Evolutionary conservation across 2,888 invertebrate genomes (phyloP).

Genomic region (Allophyes oxyacanthae): DNA sequence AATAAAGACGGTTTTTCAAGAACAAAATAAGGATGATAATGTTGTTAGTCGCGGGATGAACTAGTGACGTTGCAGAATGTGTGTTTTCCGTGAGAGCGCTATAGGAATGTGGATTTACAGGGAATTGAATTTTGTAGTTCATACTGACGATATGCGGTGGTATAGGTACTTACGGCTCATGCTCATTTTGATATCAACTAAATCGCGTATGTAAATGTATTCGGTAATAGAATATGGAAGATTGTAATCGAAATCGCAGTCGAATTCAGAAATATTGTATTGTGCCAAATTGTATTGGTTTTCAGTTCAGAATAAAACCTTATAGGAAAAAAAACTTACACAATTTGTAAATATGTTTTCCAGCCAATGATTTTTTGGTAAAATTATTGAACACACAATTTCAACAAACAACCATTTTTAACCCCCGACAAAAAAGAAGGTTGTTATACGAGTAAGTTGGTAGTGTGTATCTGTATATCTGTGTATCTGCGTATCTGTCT

Average conservation of each 20-base stretch:
- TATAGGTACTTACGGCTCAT: neutral
- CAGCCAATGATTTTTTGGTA: no score
- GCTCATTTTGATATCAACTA: constrained; percentile 8
- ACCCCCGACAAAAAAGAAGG: no score
- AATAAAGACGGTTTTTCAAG: constrained; percentile 47
- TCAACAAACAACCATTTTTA: no score
- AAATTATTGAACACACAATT: no score
- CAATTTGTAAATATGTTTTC: no score
- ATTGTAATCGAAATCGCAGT: neutral
- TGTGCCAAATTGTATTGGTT: neutral
- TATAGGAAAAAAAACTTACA: no score
- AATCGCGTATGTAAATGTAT: constrained; percentile 15
- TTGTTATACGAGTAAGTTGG: no score
- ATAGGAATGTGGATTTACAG: constrained; percentile 55
- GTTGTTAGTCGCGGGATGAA: constrained; percentile 40
- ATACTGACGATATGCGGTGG: constrained; percentile 8
- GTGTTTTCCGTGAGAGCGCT: constrained; percentile 63
- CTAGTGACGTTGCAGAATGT: constrained; percentile 67
- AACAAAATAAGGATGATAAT: constrained; percentile 6
- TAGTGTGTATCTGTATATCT: no score
- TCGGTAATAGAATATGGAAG: neutral
- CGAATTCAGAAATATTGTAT: neutral
- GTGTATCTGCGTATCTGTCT: no score
- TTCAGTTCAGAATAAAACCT: no score
- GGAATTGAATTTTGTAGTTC: constrained; percentile 60